These are phyloP conservation scores for Netelia inedita DNA, from an alignment of 2,888 invertebrate species.

Conservation along the genomic window DNA sequence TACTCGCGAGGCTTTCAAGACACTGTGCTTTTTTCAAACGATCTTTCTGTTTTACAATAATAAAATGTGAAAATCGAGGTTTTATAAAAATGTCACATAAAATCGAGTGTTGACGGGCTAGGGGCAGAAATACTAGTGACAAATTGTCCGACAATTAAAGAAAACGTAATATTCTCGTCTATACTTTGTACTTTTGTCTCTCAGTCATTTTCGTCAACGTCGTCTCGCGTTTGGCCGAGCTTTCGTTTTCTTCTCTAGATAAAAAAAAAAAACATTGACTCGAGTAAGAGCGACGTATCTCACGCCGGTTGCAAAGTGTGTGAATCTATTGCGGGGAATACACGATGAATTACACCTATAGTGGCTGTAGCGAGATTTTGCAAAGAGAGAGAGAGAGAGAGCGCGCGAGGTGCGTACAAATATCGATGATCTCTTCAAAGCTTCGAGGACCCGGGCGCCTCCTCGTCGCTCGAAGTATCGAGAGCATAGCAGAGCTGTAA, in stretches of 20 bases:
- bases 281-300: neutral
- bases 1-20: neutral
- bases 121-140: slow-evolving; percentile 17
- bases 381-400: neutral
- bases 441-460: slow-evolving; percentile 61
- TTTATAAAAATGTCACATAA: neutral
- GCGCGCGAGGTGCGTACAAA: neutral
- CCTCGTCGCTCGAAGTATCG: slow-evolving; percentile 79
- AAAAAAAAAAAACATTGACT: too few relatives aligned
- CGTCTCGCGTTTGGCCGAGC: neutral
- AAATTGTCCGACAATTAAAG: slow-evolving; percentile 29
- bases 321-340: neutral
- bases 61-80: slow-evolving; percentile 8
- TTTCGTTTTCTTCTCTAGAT: neutral
- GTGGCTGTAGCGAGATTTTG: slow-evolving; percentile 6
- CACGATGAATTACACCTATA: slow-evolving; percentile 1
- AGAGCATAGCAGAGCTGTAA: slow-evolving; percentile 81
- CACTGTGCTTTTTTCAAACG: neutral
- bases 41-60: neutral
- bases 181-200: slow-evolving; percentile 56
- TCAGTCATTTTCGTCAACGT: slow-evolving; percentile 34
- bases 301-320: neutral
- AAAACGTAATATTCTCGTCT: slow-evolving; percentile 32
- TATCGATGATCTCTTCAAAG: slow-evolving; percentile 25
- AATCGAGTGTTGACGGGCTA: neutral